These are phyloP conservation scores for Halcyon leucocephala DNA, from an alignment of 2,797 vertebrate species.

Conservation along the genomic window DNA sequence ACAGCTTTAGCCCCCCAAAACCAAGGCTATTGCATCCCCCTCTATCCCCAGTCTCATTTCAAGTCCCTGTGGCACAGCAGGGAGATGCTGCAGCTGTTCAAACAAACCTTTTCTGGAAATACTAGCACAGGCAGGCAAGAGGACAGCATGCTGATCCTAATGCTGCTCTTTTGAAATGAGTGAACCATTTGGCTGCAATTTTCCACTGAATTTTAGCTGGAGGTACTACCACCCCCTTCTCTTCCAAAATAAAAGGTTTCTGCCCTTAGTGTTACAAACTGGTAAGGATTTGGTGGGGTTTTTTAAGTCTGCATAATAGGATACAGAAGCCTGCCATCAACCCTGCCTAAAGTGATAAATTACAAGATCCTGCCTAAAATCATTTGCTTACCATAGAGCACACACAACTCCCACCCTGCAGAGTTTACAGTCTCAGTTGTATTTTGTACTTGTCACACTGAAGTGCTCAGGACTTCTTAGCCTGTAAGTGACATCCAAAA, in stretches of 20 bases:
- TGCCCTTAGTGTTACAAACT: not conserved
- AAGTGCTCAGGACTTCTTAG: not conserved
- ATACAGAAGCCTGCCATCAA: not conserved
- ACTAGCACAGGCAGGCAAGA: conserved; percentile 6
- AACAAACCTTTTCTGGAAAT: conserved; percentile 35
- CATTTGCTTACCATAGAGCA: not conserved
- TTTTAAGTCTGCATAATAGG: not conserved
- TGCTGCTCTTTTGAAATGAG: not conserved
- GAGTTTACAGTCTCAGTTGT: not conserved
- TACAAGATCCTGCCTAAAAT: not conserved
- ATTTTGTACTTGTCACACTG: not conserved
- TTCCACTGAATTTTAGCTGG: not conserved
- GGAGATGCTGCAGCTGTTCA: conserved; percentile 58
- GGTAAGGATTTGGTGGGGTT: not conserved
- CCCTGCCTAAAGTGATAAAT: not conserved
- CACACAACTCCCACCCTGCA: not conserved
- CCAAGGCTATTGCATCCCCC: not conserved
- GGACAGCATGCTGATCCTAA: not conserved
- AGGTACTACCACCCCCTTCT: not conserved
- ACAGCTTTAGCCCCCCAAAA: not conserved
- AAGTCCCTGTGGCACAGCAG: not conserved
- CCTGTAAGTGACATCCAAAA: not conserved
- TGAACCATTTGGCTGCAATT: not conserved
- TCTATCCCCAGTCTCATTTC: not conserved
- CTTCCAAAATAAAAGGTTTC: not conserved